phyloP scores from a whole-genome alignment of 2,797 vertebrate species.

The Oreochromis mossambicus region DNA sequence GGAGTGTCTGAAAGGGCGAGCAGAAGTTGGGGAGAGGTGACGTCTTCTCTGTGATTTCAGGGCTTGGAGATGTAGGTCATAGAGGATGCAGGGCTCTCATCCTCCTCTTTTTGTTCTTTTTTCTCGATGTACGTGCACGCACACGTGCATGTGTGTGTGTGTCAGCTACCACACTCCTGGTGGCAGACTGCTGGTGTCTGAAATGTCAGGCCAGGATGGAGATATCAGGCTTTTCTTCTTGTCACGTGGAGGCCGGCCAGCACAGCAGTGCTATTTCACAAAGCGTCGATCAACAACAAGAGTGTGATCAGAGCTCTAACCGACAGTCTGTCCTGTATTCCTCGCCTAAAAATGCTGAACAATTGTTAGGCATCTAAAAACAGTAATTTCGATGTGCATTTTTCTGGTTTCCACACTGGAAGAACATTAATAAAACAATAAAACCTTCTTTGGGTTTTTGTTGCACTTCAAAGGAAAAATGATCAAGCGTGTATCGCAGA shows the following conservation, averaged over 20 bases:
- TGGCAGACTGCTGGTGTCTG: constrained; percentile 28
- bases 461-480: background rate
- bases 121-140: background rate
- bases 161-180: constrained; percentile 24
- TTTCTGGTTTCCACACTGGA: background rate
- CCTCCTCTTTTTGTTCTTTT: constrained; percentile 43
- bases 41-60: constrained; percentile 52
- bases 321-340: background rate
- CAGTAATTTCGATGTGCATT: background rate
- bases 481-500: background rate
- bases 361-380: background rate
- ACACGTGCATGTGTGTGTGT: background rate
- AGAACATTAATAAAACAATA: background rate
- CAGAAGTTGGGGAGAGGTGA: constrained; percentile 50
- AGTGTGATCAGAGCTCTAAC: background rate
- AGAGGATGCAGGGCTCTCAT: constrained; percentile 66
- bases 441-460: background rate
- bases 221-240: constrained; percentile 24
- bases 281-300: constrained; percentile 15
- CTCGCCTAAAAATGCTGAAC: background rate
- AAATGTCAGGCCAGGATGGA: constrained; percentile 44
- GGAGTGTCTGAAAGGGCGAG: constrained; percentile 67
- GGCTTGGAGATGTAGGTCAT: constrained; percentile 43
- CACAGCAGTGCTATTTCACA: constrained; percentile 11
- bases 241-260: constrained; percentile 19